Base-by-base conservation (phyloP, 2,113 vertebrate species). In the Bos javanicus region DNA sequence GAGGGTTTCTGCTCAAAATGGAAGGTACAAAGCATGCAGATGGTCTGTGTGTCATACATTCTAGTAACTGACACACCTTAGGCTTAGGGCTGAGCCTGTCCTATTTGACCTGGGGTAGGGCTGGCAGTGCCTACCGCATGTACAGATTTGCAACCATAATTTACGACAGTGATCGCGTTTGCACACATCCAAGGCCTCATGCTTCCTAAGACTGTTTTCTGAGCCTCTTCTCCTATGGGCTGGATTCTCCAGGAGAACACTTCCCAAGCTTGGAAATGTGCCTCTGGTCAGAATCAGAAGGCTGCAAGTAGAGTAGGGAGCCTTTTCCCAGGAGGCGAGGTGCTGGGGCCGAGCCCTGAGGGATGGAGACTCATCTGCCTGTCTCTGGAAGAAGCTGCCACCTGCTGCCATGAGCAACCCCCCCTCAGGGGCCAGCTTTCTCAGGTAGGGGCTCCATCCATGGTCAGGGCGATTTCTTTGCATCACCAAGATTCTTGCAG, bases 351-450 rank as follows among this genome's bases (percentile, higher is more conserved):
- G 0, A 23, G 54, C 33, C 8, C 15, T 5, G 59, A 81, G 33
- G 50, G 2, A 4, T 28, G 33, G 54, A 28, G 28, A 39, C 21
- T 4, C 46, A 7, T 71, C 25, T 25, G 57, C 23, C 43, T 30
- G 11, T 2, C 26, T 46, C 43, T 12, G 23, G 46, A n/a, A 78
- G 23, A 43, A 7, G 26, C 48, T 30, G 0, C 9, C 6, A 39
- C 30, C 26, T 1, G 0, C 13, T 0, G 46, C 8, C 0, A 1
- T 7, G n/a, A 14, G 62, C 5, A 15, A 33, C 28, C 0, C 0
- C 1, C 2, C 11, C 21, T 25, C 6, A 0, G 0, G 10, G 9
- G 39, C 28, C 33, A 5, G 57, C 64, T 50, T 54, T 76, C 80
- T 52, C 39, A 26, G 81, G 33, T 2, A 5, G 48, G 64, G 64